Evolutionary conservation across 2,888 invertebrate species (phyloP).

Genomic region (Callinectes sapidus): DNA sequence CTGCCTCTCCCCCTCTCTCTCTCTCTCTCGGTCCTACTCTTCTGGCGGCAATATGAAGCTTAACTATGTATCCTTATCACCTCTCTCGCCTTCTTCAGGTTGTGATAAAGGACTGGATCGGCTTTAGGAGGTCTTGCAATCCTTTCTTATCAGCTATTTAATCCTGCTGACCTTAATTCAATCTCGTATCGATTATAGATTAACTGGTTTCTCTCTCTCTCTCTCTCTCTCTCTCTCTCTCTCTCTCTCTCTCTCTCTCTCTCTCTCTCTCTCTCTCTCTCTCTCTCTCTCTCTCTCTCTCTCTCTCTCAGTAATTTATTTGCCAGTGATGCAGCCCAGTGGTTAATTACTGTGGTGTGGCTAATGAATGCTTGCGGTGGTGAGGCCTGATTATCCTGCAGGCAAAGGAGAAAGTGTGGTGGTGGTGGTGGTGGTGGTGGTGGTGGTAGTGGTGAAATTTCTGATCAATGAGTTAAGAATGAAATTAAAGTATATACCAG

Average conservation of each 20-base stretch:
- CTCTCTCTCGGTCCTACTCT: not conserved
- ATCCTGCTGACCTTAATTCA: slow-evolving; percentile 19
- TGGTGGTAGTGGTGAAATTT: not conserved
- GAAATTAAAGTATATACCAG: not conserved
- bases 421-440: not conserved
- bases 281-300: not conserved
- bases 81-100: not conserved
- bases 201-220: slow-evolving; percentile 2
- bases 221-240: no score
- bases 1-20: no score
- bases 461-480: not conserved
- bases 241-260: not conserved
- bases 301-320: not conserved
- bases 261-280: not conserved
- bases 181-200: slow-evolving; percentile 1
- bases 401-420: not conserved
- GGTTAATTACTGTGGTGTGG: not conserved
- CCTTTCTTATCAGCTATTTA: not conserved
- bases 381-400: not conserved
- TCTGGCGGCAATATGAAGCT: not conserved
- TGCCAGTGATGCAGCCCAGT: not conserved
- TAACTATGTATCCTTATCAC: not conserved
- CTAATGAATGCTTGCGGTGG: not conserved
- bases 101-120: not conserved
- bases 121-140: not conserved